Conservation (phyloP, 1,140 invertebrate species). For the Probaryconus sp. region DNA sequence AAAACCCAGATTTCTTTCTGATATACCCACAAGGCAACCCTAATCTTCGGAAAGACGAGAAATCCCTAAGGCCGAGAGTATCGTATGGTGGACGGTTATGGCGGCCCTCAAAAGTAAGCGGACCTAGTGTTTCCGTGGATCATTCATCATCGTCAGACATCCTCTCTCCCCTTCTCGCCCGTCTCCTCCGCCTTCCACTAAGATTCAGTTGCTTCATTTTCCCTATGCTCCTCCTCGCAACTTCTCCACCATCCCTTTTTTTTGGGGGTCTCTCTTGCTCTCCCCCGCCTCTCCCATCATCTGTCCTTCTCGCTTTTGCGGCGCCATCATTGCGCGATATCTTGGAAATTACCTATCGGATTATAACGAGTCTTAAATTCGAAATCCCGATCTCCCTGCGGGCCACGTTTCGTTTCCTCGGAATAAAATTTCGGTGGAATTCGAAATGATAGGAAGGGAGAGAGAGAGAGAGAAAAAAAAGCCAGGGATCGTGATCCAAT, state of each 20-base stretch:
- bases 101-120: slow-evolving; percentile 59
- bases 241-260: slow-evolving; percentile 52
- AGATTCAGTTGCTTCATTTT: slow-evolving; percentile 61
- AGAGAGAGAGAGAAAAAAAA: slow-evolving; percentile 6
- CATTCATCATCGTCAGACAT: slow-evolving; percentile 65
- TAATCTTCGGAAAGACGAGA: slow-evolving; percentile 60
- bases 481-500: slow-evolving; percentile 37
- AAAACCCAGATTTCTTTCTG: slow-evolving; percentile 51
- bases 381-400: slow-evolving; percentile 12
- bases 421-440: slow-evolving; percentile 9
- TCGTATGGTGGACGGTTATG: slow-evolving; percentile 53
- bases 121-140: slow-evolving; percentile 58
- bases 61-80: slow-evolving; percentile 53
- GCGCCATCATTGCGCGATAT: slow-evolving; percentile 52
- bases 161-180: slow-evolving; percentile 35
- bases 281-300: slow-evolving; percentile 8
- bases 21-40: slow-evolving; percentile 49
- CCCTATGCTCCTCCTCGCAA: slow-evolving; percentile 61
- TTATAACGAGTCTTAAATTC: slow-evolving; percentile 46
- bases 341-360: slow-evolving; percentile 40
- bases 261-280: slow-evolving; percentile 20
- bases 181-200: slow-evolving; percentile 38
- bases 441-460: no score
- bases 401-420: slow-evolving; percentile 3
- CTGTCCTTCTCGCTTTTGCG: slow-evolving; percentile 40